These are phyloP conservation scores for Phenacoccus solenopsis DNA, from an alignment of 1,140 invertebrate genomes.

Conservation along the genomic window DNA sequence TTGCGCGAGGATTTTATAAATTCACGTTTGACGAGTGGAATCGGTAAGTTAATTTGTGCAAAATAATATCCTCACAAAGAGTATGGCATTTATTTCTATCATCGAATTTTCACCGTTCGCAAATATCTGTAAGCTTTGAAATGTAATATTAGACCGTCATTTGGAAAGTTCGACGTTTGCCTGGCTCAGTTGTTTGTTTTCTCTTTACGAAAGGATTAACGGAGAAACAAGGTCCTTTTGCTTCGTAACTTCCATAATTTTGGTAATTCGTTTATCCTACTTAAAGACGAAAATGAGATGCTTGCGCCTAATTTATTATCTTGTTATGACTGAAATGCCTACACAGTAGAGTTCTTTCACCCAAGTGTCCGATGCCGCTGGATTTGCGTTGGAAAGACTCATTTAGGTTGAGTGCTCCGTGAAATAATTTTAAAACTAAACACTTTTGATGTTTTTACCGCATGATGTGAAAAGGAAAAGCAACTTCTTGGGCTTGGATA, in stretches of 20 bases:
- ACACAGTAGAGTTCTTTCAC: no score
- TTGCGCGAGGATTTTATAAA: background rate
- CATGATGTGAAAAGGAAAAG: no score
- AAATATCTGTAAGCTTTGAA: background rate
- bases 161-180: background rate
- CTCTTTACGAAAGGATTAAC: background rate
- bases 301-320: no score
- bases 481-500: no score
- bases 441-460: no score
- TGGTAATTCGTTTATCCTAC: background rate
- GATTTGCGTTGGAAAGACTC: no score
- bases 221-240: background rate
- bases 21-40: background rate
- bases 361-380: no score
- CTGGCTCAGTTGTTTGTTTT: background rate
- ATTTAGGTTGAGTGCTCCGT: no score
- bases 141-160: slow-evolving; percentile 3
- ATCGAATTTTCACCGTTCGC: background rate
- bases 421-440: no score
- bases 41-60: background rate
- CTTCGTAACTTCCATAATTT: background rate
- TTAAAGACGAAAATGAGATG: no score
- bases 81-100: background rate
- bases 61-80: background rate
- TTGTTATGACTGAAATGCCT: no score